Evolutionary conservation across 2,888 invertebrate species (phyloP), one percentile per base, ranked within the genome.

Genomic region (Sinhomidia bicolor): DNA sequence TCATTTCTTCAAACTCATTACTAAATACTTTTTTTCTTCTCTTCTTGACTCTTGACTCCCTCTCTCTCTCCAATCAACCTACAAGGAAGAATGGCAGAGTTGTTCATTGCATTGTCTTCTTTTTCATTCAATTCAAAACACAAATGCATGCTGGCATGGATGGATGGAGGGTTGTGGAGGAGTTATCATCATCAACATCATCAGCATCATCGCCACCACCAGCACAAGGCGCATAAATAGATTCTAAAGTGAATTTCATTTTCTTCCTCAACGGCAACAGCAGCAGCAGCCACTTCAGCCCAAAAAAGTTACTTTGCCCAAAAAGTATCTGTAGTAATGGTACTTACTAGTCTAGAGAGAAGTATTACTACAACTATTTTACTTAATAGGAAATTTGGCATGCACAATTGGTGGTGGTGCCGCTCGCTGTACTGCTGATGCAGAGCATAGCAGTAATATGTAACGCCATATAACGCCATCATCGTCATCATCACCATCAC

Each of bases 101-200:
- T 44, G 20, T 23, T 23, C n/a, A n/a, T n/a, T n/a, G 29, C 36
- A 71, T 71, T 44, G 71, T 71, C 44, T 71, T 20, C 20, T 20
- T 44, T 71, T 23, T 20, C 29, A 7, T 62, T 10, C 10, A 29
- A 62, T 23, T 62, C 23, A 29, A 12, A 62, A 10, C 29, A 26
- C 62, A 26, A 26, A 68, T 36, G 32, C 20, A 68, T 65, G n/a
- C 26, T 29, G 1, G 14, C 20, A 23, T n/a, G n/a, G n/a, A 65
- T 65, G 14, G 44, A 44, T 71, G 71, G 71, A 71, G 71, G 71
- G 51, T n/a, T 26, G 32, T 47, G 47, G 74, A 74, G 74, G 74
- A 74, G 74, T 74, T 23, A 14, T n/a, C n/a, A n/a, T n/a, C n/a
- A n/a, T n/a, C n/a, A n/a, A n/a, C n/a, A n/a, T n/a, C n/a, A n/a